phyloP scores from a whole-genome alignment of 2,797 vertebrate genomes.

The Rhynchotus rufescens region DNA sequence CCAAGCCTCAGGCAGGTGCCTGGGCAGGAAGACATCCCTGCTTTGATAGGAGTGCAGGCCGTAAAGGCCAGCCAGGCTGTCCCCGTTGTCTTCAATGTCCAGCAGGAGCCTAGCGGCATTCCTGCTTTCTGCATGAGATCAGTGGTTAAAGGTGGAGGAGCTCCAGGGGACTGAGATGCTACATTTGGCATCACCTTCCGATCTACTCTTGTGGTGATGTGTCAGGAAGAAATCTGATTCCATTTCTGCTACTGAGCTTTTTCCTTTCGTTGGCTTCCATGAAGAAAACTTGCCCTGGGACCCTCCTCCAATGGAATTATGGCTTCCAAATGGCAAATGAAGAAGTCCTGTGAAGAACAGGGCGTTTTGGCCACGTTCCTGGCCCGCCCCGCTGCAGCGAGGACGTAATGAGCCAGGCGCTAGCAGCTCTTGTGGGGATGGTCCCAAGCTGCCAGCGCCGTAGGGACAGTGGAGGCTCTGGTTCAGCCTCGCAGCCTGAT shows the following conservation, averaged over 20 bases:
- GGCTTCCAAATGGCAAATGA: not conserved
- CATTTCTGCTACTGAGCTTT: not conserved
- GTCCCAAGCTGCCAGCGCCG: not conserved
- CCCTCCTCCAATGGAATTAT: too few species aligned
- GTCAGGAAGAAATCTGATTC: not conserved
- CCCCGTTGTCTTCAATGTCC: not conserved
- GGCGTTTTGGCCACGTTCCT: too few species aligned
- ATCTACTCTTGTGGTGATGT: not conserved
- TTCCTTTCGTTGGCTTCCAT: not conserved
- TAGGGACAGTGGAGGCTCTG: not conserved
- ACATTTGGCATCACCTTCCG: not conserved
- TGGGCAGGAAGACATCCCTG: not conserved
- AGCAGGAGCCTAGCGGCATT: not conserved
- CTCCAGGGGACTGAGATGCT: not conserved
- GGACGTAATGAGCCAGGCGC: not conserved
- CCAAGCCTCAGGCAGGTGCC: not conserved
- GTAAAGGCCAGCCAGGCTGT: not conserved
- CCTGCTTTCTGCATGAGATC: not conserved
- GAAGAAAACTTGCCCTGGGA: too few species aligned
- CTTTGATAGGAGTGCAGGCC: not conserved
- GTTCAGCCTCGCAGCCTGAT: not conserved
- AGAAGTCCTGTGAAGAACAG: too few species aligned
- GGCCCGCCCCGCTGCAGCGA: too few species aligned
- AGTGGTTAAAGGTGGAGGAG: not conserved
- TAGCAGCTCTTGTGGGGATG: not conserved